phyloP scores from a whole-genome alignment of 2,797 vertebrate genomes.

The Ctenopoma multispine region DNA sequence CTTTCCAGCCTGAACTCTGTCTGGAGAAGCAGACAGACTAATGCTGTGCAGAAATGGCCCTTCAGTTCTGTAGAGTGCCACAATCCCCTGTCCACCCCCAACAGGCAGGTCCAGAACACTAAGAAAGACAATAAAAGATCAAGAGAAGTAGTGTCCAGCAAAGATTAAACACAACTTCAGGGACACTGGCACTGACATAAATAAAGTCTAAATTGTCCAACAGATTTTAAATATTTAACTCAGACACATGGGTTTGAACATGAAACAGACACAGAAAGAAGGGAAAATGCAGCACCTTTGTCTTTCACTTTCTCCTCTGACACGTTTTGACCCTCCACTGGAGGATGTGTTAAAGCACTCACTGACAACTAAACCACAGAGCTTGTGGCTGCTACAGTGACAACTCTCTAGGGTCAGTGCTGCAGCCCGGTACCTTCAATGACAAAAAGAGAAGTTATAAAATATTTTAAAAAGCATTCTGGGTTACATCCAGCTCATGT shows the following conservation, averaged over 20 bases:
- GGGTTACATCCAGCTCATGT: neutral
- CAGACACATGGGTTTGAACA: neutral
- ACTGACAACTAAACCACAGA: conserved; percentile 30
- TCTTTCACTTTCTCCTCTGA: conserved; percentile 23
- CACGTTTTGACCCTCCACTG: conserved; percentile 7
- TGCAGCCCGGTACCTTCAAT: conserved; percentile 59
- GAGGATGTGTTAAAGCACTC: conserved; percentile 54
- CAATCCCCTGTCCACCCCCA: conserved; percentile 41
- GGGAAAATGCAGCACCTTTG: conserved; percentile 60
- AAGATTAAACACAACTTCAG: neutral
- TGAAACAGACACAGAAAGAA: conserved; percentile 7
- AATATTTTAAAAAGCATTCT: neutral
- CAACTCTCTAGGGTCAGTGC: conserved; percentile 60
- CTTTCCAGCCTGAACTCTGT: conserved; percentile 54
- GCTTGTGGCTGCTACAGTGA: conserved; percentile 66
- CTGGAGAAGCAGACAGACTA: conserved; percentile 46
- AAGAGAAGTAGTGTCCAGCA: neutral
- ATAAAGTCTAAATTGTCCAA: neutral
- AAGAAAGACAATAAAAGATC: conserved; percentile 9
- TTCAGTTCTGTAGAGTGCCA: conserved; percentile 64
- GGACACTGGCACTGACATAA: neutral
- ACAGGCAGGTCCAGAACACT: conserved; percentile 47
- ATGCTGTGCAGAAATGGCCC: conserved; percentile 71
- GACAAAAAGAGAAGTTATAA: conserved; percentile 9
- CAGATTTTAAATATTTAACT: neutral